Evolutionary conservation across 1,140 invertebrate genomes (phyloP).

Genomic region (Aphis craccivora): DNA sequence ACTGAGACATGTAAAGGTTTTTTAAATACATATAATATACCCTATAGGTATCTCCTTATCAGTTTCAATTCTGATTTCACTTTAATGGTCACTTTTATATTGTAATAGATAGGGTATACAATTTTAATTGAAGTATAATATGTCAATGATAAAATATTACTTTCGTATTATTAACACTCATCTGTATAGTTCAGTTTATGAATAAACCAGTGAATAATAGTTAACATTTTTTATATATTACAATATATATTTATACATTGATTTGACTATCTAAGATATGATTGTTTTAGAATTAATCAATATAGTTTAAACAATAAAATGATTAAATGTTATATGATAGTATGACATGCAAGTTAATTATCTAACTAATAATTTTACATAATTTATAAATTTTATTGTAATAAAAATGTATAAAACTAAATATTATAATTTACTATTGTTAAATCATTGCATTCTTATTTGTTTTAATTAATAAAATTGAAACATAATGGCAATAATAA

Average conservation of each 20-base stretch:
- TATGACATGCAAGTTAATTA: neutral
- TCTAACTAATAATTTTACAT: neutral
- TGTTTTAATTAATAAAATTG: neutral
- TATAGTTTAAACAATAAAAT: neutral
- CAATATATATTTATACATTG: neutral
- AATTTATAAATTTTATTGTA: neutral
- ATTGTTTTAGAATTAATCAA: neutral
- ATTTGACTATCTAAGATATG: neutral
- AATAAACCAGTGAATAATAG: neutral
- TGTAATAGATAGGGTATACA: constrained; percentile 15
- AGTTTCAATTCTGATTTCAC: constrained; percentile 38
- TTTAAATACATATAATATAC: neutral
- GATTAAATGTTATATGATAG: neutral
- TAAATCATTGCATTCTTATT: neutral
- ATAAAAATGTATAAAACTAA: neutral
- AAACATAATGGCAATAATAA: neutral
- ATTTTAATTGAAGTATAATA: constrained; percentile 28
- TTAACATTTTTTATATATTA: neutral
- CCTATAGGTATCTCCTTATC: constrained; percentile 10
- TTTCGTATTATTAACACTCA: neutral
- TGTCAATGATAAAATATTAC: constrained; percentile 26
- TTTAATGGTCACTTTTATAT: neutral
- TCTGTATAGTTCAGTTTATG: neutral
- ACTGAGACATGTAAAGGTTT: neutral
- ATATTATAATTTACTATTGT: neutral